Conservation (phyloP, 2,113 vertebrate genomes). For the Corythaeola cristata region DNA sequence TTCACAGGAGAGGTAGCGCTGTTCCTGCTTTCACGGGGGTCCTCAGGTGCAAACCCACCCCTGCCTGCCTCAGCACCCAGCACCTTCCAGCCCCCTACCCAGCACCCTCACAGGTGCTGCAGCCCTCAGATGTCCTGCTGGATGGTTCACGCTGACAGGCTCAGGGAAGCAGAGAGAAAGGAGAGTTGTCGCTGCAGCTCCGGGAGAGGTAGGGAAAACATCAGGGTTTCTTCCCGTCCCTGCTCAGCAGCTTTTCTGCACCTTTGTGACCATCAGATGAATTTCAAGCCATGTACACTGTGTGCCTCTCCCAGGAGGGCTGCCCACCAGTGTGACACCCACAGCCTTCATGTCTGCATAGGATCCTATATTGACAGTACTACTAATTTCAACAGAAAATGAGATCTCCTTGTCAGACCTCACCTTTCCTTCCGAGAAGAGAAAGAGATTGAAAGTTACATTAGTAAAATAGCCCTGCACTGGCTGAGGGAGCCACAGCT, state of each 20-base stretch:
- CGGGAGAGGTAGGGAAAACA: neutral
- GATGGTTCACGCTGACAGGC: neutral
- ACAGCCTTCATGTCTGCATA: neutral
- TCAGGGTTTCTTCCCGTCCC: neutral
- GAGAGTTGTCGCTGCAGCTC: rapidly evolving
- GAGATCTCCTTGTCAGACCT: neutral
- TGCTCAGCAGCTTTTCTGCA: neutral
- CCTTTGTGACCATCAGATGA: neutral
- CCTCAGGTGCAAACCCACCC: rapidly evolving
- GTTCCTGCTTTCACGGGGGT: neutral
- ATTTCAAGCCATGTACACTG: neutral
- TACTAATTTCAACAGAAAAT: neutral
- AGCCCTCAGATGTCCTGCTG: neutral
- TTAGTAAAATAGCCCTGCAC: neutral
- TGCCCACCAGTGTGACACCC: neutral
- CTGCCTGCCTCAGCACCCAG: neutral
- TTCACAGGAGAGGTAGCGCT: neutral
- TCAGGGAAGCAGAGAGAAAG: neutral
- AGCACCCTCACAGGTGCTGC: neutral
- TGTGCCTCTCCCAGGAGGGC: neutral
- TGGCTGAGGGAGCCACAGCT: neutral
- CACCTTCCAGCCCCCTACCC: neutral
- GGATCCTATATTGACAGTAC: neutral
- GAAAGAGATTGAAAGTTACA: neutral
- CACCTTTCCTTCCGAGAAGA: neutral